Evolutionary conservation across 2,113 vertebrate genomes (phyloP).

Genomic region (Pholis gunnellus): DNA sequence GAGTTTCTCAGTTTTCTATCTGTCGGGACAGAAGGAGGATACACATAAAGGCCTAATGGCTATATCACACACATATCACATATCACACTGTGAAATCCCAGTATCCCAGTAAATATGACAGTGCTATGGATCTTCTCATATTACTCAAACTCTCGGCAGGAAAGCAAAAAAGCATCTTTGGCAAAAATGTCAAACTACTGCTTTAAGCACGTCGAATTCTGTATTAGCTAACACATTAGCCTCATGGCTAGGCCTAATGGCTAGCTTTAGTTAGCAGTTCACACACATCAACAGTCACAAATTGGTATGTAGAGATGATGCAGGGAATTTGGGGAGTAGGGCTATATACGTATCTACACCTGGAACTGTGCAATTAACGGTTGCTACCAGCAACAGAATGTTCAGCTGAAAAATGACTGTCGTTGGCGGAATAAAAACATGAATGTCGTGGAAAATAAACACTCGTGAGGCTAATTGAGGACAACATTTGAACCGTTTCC

Average conservation of each 20-base stretch:
- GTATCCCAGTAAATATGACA: background rate
- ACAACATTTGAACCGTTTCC: slow-evolving; percentile 10
- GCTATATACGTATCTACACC: background rate
- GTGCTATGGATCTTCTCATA: background rate
- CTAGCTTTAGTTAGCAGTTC: background rate
- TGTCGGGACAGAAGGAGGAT: background rate
- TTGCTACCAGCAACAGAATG: background rate
- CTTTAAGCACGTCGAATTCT: background rate
- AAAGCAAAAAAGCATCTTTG: background rate
- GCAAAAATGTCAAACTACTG: background rate
- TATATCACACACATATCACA: background rate
- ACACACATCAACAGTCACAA: background rate
- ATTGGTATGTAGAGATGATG: background rate
- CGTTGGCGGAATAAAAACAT: background rate
- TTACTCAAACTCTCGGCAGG: background rate
- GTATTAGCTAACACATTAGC: background rate
- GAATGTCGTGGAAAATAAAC: background rate
- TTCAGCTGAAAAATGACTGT: background rate
- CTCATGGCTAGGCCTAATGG: background rate
- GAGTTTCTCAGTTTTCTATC: background rate
- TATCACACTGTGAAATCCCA: background rate
- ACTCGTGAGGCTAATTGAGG: slow-evolving; percentile 1
- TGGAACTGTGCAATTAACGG: background rate
- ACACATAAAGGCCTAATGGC: background rate
- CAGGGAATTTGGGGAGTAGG: background rate